phyloP scores from a whole-genome alignment of 2,113 vertebrate species.

The Laticauda colubrina region DNA sequence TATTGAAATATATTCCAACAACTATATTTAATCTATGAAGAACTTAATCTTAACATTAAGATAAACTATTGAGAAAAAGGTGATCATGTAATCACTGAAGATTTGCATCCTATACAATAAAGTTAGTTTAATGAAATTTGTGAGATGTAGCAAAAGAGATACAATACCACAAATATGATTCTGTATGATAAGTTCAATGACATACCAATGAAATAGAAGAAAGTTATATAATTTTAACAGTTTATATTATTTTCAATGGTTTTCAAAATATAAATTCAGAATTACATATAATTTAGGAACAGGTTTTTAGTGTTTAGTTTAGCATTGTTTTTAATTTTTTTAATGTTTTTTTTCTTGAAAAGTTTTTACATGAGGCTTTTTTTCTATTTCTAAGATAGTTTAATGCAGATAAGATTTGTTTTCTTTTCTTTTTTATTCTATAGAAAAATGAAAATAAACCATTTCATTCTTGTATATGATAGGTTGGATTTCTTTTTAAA shows the following conservation, averaged over 20 bases:
- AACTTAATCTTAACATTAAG: background rate
- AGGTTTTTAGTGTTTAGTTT: background rate
- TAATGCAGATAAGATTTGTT: background rate
- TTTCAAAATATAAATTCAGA: background rate
- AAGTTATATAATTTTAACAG: background rate
- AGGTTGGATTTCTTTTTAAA: background rate
- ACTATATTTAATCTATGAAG: background rate
- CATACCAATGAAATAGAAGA: background rate
- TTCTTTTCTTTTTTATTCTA: background rate
- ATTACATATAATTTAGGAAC: background rate
- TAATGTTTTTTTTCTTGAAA: background rate
- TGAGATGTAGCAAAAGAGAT: background rate
- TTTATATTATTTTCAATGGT: background rate
- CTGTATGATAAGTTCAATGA: background rate
- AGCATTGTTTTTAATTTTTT: background rate
- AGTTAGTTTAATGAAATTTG: background rate
- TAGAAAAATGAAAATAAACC: background rate
- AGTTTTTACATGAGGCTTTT: background rate
- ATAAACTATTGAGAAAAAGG: background rate
- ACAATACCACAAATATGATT: background rate
- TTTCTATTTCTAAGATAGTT: background rate
- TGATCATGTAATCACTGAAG: background rate
- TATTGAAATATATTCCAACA: background rate
- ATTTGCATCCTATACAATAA: background rate
- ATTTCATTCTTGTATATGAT: background rate